phyloP scores from a whole-genome alignment of 1,140 invertebrate species.

The Aphelinus certus region DNA sequence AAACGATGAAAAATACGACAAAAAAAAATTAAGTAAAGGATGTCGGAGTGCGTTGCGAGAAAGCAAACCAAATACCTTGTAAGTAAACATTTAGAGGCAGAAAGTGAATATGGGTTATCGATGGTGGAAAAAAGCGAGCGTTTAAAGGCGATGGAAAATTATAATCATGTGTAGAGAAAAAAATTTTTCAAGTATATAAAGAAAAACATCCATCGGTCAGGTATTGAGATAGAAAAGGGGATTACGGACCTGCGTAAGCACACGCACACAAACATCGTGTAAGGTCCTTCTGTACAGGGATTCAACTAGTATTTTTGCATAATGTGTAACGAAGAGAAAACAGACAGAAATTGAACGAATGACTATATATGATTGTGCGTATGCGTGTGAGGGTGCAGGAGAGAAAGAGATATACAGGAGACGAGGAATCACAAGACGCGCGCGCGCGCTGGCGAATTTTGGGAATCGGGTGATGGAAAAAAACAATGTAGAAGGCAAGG shows the following conservation, averaged over 20 bases:
- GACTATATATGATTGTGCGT: not conserved
- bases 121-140: conserved; percentile 30
- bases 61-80: conserved; percentile 63
- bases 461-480: not conserved
- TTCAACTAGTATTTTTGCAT: conserved; percentile 65
- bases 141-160: conserved; percentile 9
- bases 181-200: too few relatives aligned
- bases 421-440: not conserved
- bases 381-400: conserved; percentile 32
- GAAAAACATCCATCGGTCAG: not conserved
- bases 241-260: conserved; percentile 31
- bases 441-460: too few relatives aligned
- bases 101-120: conserved; percentile 27
- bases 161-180: too few relatives aligned
- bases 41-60: conserved; percentile 53
- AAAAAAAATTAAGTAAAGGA: conserved; percentile 48
- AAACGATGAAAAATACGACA: conserved; percentile 23
- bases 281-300: conserved; percentile 62
- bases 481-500: conserved; percentile 26
- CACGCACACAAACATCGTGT: conserved; percentile 40
- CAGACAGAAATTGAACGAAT: too few relatives aligned
- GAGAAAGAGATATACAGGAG: conserved; percentile 34
- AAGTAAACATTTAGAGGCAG: conserved; percentile 57
- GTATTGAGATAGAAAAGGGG: conserved; percentile 1
- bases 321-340: conserved; percentile 44